phyloP scores from a whole-genome alignment of 2,888 invertebrate genomes.

The Trissolcus japonicus region DNA sequence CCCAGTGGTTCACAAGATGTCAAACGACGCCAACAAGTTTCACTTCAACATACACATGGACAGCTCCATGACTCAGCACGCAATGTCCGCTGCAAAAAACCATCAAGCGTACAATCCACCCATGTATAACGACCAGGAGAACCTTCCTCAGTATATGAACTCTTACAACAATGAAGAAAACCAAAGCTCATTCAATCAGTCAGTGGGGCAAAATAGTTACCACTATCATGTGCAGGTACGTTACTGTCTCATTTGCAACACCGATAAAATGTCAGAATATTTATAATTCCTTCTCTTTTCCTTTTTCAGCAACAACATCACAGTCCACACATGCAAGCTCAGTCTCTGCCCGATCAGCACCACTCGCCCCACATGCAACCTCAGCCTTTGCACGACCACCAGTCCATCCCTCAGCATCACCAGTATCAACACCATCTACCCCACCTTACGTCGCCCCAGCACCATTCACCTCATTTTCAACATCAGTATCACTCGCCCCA shows the following conservation, averaged over 20 bases:
- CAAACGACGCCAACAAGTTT: constrained; percentile 64
- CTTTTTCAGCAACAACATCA: constrained; percentile 64
- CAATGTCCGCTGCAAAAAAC: constrained; percentile 67
- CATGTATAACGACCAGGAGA: constrained; percentile 73
- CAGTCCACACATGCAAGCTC: constrained; percentile 74
- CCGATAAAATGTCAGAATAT: too few relatives aligned
- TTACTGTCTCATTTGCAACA: background rate
- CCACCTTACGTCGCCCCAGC: constrained; percentile 75
- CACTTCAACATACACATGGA: constrained; percentile 74
- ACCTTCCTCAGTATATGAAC: constrained; percentile 68
- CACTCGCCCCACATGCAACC: constrained; percentile 62
- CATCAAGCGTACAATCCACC: constrained; percentile 62
- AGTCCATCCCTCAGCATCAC: constrained; percentile 41
- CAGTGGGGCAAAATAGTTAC: constrained; percentile 67
- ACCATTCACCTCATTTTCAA: constrained; percentile 41
- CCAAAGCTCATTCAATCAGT: constrained; percentile 66
- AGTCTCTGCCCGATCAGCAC: constrained; percentile 61
- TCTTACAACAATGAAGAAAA: constrained; percentile 67
- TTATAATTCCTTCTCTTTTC: background rate
- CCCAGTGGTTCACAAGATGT: constrained; percentile 64
- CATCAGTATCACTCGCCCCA: constrained; percentile 65
- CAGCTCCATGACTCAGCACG: constrained; percentile 74
- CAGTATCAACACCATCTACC: constrained; percentile 55
- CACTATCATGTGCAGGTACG: constrained; percentile 70
- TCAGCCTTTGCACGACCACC: constrained; percentile 66